Evolutionary conservation across 2,888 invertebrate species (phyloP), one percentile per base, ranked within the genome.

Genomic region (Empis stercorea): DNA sequence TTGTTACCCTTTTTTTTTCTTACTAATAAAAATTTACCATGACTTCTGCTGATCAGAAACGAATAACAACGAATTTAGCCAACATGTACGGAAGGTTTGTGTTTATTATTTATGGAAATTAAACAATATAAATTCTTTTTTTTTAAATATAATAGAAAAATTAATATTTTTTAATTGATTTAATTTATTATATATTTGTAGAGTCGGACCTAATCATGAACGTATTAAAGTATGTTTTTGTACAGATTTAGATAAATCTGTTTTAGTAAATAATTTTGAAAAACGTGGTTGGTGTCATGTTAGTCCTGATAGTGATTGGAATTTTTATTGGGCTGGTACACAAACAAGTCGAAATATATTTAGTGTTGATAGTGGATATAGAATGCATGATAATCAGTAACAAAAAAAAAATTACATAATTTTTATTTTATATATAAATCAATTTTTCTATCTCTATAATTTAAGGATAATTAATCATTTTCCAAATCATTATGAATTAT

Each of bases 261-360:
- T 94, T 10, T 78, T 95, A 48, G 78, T 89, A 44, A 86, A 84
- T 56, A 95, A 92, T 70, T 94, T 94, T 63, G 89, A 93, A 57
- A 86, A 89, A 59, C 76, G 93, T 45, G 91, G 91, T 11, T 95
- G 95, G 94, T 70, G 75, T 3, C 61, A 66, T 49, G 93, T 89
- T 1, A 80, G 81, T 1, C 82, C 87, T 0, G 91, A 93, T 56
- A 93, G 92, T 60, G 89, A 93, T 58, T 95, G 94, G 94, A 92
- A 95, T 66, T 84, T 94, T 62, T 95, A 95, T 66, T 95, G 94
- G 93, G 87, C 93, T 4, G 86, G 85, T 48, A 89, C 92, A 2
- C 82, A 84, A 60, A 92, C 87, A n/a, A 91, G 92, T 57, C 76
- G 93, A 48, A 87, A 80, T 59, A 80, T 95, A 51, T 94, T 94